Evolutionary conservation across 2,888 invertebrate species (phyloP).

Genomic region (Aphidius colemani): DNA sequence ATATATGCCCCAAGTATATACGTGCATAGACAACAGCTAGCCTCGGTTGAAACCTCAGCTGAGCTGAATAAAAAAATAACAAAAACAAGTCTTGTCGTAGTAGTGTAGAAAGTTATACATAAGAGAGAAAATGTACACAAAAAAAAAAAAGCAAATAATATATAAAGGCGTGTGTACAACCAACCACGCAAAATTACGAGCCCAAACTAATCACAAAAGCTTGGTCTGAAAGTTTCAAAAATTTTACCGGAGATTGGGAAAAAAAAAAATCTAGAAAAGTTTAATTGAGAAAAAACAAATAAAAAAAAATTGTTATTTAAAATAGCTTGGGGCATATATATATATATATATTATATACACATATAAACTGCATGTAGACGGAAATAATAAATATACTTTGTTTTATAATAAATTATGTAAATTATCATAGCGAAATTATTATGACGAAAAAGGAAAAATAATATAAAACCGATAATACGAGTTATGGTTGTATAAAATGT

Average conservation of each 20-base stretch:
- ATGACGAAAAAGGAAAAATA: no score
- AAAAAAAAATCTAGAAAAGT: neutral
- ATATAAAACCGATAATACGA: no score
- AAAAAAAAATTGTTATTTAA: neutral
- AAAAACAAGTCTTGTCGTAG: neutral
- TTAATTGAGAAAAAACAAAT: neutral
- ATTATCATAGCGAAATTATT: no score
- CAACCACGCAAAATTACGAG: conserved; percentile 21
- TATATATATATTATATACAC: no score
- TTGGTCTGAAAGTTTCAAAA: conserved; percentile 14
- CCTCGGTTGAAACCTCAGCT: conserved; percentile 11
- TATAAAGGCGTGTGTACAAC: conserved; percentile 19
- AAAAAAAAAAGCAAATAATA: conserved; percentile 12
- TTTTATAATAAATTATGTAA: no score
- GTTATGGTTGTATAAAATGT: no score
- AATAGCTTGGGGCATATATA: conserved; percentile 12
- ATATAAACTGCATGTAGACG: no score
- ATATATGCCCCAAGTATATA: conserved; percentile 22
- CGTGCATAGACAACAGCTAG: neutral
- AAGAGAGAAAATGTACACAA: neutral
- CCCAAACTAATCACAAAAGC: conserved; percentile 20
- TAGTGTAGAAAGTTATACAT: neutral
- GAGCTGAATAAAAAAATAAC: conserved; percentile 13
- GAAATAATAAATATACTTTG: no score
- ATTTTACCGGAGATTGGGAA: conserved; percentile 15